Percentiles rank a stretch among this genome's conserved stretches.
Conservation (phyloP, 2,888 invertebrate species). For the Iselma pallidipennis region DNA sequence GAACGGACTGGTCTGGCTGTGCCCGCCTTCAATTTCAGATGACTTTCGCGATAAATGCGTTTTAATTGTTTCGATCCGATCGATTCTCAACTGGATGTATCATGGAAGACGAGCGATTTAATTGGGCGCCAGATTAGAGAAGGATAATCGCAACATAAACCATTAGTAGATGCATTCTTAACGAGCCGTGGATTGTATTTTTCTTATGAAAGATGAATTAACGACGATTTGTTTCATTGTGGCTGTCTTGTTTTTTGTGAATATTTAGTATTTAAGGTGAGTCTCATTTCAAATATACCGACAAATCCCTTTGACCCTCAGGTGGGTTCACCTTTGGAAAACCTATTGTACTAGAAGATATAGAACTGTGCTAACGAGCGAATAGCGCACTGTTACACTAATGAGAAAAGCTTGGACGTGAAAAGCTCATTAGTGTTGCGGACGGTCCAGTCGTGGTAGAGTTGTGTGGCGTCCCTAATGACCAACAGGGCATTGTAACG, state of each 20-base stretch:
- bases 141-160: neutral
- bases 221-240: neutral
- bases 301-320: neutral
- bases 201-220: neutral
- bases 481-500: conserved; percentile 39
- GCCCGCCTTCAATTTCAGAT: conserved; percentile 48
- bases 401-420: conserved; percentile 55
- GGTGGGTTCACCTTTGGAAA: neutral
- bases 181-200: neutral
- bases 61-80: conserved; percentile 30
- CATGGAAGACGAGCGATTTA: neutral
- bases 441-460: conserved; percentile 41
- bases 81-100: neutral
- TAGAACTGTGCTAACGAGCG: conserved; percentile 47
- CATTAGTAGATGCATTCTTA: neutral
- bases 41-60: conserved; percentile 51
- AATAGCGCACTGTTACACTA: conserved; percentile 53
- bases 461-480: conserved; percentile 31
- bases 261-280: neutral
- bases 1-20: neutral
- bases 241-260: too few species aligned
- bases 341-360: conserved; percentile 29
- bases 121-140: neutral
- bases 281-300: neutral
- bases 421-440: conserved; percentile 54